phyloP scores from a whole-genome alignment of 2,888 invertebrate genomes.

The Diarsia mendica region DNA sequence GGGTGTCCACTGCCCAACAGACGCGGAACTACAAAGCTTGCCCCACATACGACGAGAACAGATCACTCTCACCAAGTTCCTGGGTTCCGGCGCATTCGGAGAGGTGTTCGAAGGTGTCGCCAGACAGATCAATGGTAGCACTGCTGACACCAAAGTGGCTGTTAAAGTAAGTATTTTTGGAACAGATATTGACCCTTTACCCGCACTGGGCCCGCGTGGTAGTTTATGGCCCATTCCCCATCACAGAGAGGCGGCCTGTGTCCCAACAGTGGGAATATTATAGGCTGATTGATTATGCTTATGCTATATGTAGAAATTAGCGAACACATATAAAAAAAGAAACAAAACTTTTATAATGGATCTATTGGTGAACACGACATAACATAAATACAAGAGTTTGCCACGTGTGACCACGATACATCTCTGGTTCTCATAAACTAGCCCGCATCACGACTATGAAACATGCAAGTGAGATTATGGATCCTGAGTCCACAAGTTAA shows the following conservation, averaged over 20 bases:
- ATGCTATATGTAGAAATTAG: too few species aligned
- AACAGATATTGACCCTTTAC: too few species aligned
- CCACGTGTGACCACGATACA: neutral
- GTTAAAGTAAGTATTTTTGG: too few species aligned
- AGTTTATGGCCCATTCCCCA: too few species aligned
- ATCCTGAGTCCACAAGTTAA: neutral
- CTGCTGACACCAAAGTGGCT: constrained; percentile 94
- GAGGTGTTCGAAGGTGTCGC: constrained; percentile 98
- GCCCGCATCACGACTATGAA: neutral
- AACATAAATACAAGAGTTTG: neutral
- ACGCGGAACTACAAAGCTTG: constrained; percentile 94
- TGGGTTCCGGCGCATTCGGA: constrained; percentile 99
- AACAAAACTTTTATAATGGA: neutral
- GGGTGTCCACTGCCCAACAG: constrained; percentile 90
- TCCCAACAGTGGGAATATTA: too few species aligned
- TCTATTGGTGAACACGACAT: neutral
- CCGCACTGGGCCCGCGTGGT: too few species aligned
- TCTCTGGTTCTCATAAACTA: neutral
- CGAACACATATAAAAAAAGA: neutral
- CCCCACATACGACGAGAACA: constrained; percentile 97
- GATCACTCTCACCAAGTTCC: constrained; percentile 95
- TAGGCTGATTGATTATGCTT: too few species aligned
- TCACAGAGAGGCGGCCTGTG: too few species aligned
- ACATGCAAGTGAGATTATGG: neutral
- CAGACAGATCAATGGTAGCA: constrained; percentile 91